Base-by-base conservation (phyloP, 2,888 invertebrate genomes). In the Pyrochroa serraticornis region DNA sequence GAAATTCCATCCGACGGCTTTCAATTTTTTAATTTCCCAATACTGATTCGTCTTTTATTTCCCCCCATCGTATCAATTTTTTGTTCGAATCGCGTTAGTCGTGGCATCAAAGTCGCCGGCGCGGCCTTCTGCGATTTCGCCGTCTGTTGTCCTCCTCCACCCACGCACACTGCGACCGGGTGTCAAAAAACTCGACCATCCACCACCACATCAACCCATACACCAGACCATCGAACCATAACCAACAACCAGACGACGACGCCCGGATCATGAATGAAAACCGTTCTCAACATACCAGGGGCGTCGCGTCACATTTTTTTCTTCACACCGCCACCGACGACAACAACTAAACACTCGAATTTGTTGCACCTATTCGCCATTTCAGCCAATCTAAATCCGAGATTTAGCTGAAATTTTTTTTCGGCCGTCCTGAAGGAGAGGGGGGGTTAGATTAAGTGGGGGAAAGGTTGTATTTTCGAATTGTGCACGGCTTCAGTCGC, bases 381-480 rank as follows among this genome's bases (percentile, higher is more conserved):
- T 60, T 56, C 69, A 54, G 63, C 69, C 69, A 69, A 69, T 69
- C 69, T 67, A 63, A 61, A 63, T 65, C 62, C 67, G 61, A 65
- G 66, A 63, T 67, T 68, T 67, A 66, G 58, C 67, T 65, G 67
- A 67, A 69, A 66, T 67, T 69, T 67, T 22, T n/a, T 68, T 65
- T 60, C 52, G 47, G 51, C 12, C 35, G 12, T n/a, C 12, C 10
- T 8, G 49, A 9, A 33, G 49, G 42, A 36, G 59, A 6, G 12
- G 32, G 35, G 58, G 43, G n/a, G n/a, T n/a, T n/a, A n/a, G n/a
- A n/a, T n/a, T n/a, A n/a, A 37, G 63, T 58, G 63, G 63, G 60
- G 59, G 52, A 49, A 52, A 55, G 41, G 48, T 58, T 38, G 58
- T 50, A 54, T 56, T 61, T 58, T 57, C 56, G 35, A 55, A 53